Percentiles rank a stretch among this genome's conserved stretches.
Evolutionary conservation across 2,797 vertebrate species (phyloP).

Genomic region (Liparis tanakae): DNA sequence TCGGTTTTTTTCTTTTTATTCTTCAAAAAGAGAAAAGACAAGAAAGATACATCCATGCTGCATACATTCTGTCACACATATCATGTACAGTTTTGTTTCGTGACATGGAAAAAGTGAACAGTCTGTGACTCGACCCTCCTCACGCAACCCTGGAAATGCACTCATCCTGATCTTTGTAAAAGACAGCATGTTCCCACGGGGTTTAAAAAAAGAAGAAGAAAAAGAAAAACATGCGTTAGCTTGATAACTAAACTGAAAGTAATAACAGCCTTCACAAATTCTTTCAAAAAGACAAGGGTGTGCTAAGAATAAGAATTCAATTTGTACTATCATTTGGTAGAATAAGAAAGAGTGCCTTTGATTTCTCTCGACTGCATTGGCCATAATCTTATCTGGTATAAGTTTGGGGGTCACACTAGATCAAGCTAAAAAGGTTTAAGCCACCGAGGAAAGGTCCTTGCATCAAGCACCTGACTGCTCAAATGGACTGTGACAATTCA

Average conservation of each 20-base stretch:
- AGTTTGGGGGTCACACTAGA: slow-evolving; percentile 86
- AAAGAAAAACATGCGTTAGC: slow-evolving; percentile 75
- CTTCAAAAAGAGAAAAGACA: slow-evolving; percentile 86
- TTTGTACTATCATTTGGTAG: slow-evolving; percentile 93
- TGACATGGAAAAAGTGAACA: slow-evolving; percentile 90
- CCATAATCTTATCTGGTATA: slow-evolving; percentile 92
- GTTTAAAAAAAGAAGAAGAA: slow-evolving; percentile 67
- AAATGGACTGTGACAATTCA: slow-evolving; percentile 82
- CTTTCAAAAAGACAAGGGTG: slow-evolving; percentile 78
- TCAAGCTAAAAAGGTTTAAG: slow-evolving; percentile 82
- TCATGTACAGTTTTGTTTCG: slow-evolving; percentile 99
- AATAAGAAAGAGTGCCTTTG: slow-evolving; percentile 97
- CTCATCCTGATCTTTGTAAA: slow-evolving; percentile 88
- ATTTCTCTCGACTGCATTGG: slow-evolving; percentile 89
- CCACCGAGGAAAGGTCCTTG: slow-evolving; percentile 86
- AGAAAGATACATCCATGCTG: slow-evolving; percentile 91
- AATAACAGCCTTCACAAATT: slow-evolving; percentile 87
- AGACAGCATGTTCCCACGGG: slow-evolving; percentile 89
- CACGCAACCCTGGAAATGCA: slow-evolving; percentile 89
- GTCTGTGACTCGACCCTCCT: slow-evolving; percentile 89
- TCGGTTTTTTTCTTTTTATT: slow-evolving; percentile 91
- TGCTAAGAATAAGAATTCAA: slow-evolving; percentile 83
- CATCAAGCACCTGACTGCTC: slow-evolving; percentile 86
- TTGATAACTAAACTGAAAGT: slow-evolving; percentile 79
- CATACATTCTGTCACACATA: slow-evolving; percentile 99